Base-by-base conservation (phyloP, 1,140 invertebrate species). In the Propsilocerus akamusi region DNA sequence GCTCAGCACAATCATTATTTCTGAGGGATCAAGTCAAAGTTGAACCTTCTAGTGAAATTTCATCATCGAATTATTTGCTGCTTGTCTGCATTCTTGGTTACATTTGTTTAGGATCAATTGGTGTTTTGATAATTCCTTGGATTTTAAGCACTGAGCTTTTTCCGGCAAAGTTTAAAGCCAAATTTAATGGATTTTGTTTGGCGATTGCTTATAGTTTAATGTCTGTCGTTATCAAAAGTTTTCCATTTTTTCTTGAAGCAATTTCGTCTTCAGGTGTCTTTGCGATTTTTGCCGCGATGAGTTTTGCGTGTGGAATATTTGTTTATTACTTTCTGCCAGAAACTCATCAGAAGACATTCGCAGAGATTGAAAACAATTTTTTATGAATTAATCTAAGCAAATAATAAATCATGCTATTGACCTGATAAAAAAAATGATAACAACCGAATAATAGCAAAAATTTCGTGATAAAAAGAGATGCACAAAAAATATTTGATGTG, bases 261-360 rank as follows among this genome's bases (percentile, higher is more conserved):
- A 58, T 80, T 23, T 71, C 72, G 1, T 58, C 71, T 10, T 63
- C 69, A 25, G 66, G 62, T 5, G 58, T 75, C 3, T 85, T 84
- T 64, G 74, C 72, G 55, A 64, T 77, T 48, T 81, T 80, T 59
- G 70, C 73, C 24, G 59, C 67, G 4, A 65, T 74, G 6, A 79
- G 78, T 26, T 56, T 75, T 6, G 7, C 76, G 4, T 72, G 74
- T 6, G 64, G 73, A n/a, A 53, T 69, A 8, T 75, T 80, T 56
- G 63, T 80, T 22, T 74, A 71, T 49, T 63, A 78, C 26, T 74
- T 75, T 51, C 59, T 86, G 23, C 83, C 83, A 2, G 84, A 87
- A 68, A 87, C 83, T 0, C 72, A 81, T 51, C 79, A 80, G 0
- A 80, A 77, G 59, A 74, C 66, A 6, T 71, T 86, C 48, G 52